These are phyloP conservation scores for Pseudomugil tenellus DNA, from an alignment of 2,797 vertebrate species.

Conservation along the genomic window DNA sequence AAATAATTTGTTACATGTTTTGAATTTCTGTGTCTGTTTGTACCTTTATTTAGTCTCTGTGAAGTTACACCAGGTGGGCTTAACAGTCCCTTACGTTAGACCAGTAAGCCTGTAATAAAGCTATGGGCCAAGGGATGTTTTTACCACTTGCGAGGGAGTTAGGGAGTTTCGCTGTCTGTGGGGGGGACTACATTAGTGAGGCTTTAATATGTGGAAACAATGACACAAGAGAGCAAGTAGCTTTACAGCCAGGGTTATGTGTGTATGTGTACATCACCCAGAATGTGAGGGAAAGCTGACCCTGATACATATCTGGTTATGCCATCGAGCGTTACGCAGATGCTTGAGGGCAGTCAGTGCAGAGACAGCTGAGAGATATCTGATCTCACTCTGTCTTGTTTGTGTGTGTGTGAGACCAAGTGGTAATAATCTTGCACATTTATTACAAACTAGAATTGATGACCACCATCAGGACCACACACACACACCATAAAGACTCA, in stretches of 20 bases:
- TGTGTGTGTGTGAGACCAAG: constrained; percentile 29
- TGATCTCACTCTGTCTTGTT: constrained; percentile 43
- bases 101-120: constrained; percentile 71
- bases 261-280: constrained; percentile 18
- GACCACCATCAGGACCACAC: constrained; percentile 38
- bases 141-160: constrained; percentile 47
- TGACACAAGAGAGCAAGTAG: constrained; percentile 28
- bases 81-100: constrained; percentile 70
- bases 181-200: constrained; percentile 24
- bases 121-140: constrained; percentile 60
- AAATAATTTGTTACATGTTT: constrained; percentile 22
- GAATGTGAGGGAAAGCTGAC: constrained; percentile 51
- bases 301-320: constrained; percentile 49
- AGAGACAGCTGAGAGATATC: constrained; percentile 53
- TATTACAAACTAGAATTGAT: constrained; percentile 53
- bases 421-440: constrained; percentile 40
- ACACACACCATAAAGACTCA: constrained; percentile 19
- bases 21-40: constrained; percentile 11
- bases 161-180: constrained; percentile 23
- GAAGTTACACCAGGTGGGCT: constrained; percentile 58
- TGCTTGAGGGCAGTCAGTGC: constrained; percentile 38
- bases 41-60: constrained; percentile 65
- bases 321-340: constrained; percentile 25
- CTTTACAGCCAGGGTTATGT: constrained; percentile 5
- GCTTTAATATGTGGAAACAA: constrained; percentile 28